Base-by-base conservation (phyloP, 2,888 invertebrate species). In the Agrochola macilenta region DNA sequence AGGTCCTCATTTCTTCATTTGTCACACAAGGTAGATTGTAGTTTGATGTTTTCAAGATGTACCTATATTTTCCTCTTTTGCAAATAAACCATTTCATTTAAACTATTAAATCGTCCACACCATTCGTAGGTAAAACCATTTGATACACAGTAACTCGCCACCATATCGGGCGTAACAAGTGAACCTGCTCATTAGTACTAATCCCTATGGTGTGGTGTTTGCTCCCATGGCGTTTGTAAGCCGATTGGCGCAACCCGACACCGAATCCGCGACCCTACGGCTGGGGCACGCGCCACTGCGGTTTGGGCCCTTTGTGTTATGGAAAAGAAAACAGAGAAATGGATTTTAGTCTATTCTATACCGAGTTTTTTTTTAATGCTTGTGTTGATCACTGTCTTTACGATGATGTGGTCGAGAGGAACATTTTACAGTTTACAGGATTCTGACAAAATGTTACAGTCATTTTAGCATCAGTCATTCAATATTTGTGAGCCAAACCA, bases 221-320 rank as follows among this genome's bases (percentile, higher is more conserved):
- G 90, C 91, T 93, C 94, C 93, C 94, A 92, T 92, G 93, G 94
- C 89, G 93, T 93, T 90, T 90, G 94, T 95, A 95, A 96, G 95
- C 95, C 92, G 95, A 95, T 95, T 95, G 95, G 86, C 91, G 95
- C 88, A 95, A 96, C 94, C 93, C 88, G 95, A 96, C 93, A 95
- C 96, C 93, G 91, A 94, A 94, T 90, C 92, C 90, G 90, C 92
- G 91, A 92, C 93, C 94, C 93, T 88, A 86, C 82, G 76, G 89
- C 85, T 84, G 79, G 79, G 89, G 91, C 91, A 91, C 90, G 91
- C 89, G 87, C 82, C 86, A 5, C 86, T 90, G 89, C 74, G 90
- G 91, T 90, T 86, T 86, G 76, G 68, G 69, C 61, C 76, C 77
- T 76, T 86, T 82, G 73, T 86, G 74, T 79, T 84, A 70, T 58